Base-by-base conservation (phyloP, 2,888 invertebrate species). In the Ormia ochracea region DNA sequence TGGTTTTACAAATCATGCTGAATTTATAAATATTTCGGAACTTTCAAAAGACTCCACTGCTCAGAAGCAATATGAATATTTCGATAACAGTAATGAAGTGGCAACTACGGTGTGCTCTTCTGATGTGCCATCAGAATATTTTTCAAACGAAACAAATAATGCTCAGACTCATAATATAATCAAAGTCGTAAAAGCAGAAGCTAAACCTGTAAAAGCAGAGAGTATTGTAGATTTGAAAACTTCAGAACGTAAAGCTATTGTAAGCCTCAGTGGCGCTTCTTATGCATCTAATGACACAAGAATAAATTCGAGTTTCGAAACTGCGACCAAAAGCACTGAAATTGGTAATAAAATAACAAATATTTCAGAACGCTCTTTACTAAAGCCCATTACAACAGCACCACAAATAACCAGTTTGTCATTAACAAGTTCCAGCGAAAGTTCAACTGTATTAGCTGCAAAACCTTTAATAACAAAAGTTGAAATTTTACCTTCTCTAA, bases 401-500 rank as follows among this genome's bases (percentile, higher is more conserved):
- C 48, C 28, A 31, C 26, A 28, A 48, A 48, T 5, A 26, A 6
- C 14, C 1, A 28, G 10, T 36, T 14, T 38, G 14, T 3, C 33
- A 2, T 31, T 59, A 33, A n/a, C 33, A 9, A 66, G 21, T 4
- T 3, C 3, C 14, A 31, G 0, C 6, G 14, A 38, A 21, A n/a
- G 12, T 2, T 19, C 19, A 48, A 38, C 14, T 1, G 14, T 33
- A 5, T 43, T 74, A 10, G 4, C 54, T 19, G 3, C 6, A 17
- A 69, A 70, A 48, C 56, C 63, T 2, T 52, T 36, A 17, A 69
- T 78, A 48, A 81, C 52, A 3, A 69, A 56, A 28, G 43, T 74
- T 56, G 63, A 75, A 52, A 78, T 78, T 21, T 52, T 82, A 28
- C 80, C 81, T 1, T 1, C 70, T 2, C 9, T 78, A 12, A 52